Conservation (phyloP, 1,140 invertebrate genomes). For the Patella vulgata region DNA sequence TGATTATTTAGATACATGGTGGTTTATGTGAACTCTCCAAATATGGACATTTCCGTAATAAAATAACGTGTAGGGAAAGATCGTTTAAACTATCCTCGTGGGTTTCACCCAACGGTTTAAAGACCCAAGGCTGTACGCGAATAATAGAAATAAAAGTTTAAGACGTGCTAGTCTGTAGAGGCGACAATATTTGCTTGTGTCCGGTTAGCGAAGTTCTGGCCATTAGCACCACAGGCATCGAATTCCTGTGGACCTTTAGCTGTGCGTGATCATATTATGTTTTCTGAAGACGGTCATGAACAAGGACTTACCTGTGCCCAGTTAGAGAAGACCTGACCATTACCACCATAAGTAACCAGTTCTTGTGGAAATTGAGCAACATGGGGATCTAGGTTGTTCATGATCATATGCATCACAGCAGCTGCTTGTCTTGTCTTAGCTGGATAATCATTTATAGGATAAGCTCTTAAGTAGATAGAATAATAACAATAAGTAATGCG, state of each 20-base stretch:
- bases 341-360: slow-evolving; percentile 76
- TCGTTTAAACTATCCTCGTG: too few relatives aligned
- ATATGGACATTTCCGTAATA: background rate
- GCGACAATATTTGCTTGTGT: too few relatives aligned
- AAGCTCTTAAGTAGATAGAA: slow-evolving; percentile 67
- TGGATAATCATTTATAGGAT: slow-evolving; percentile 72
- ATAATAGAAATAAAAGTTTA: too few relatives aligned
- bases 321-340: slow-evolving; percentile 79
- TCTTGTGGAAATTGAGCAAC: slow-evolving; percentile 74
- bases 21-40: background rate
- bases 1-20: background rate
- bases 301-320: slow-evolving; percentile 75
- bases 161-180: too few relatives aligned
- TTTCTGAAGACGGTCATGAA: too few relatives aligned
- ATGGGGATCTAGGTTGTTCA: slow-evolving; percentile 74
- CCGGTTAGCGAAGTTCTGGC: too few relatives aligned
- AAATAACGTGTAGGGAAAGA: background rate
- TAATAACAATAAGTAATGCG: background rate
- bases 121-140: too few relatives aligned
- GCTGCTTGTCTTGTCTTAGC: slow-evolving; percentile 69
- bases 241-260: too few relatives aligned
- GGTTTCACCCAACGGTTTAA: too few relatives aligned
- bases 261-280: too few relatives aligned
- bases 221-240: too few relatives aligned
- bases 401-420: slow-evolving; percentile 77